phyloP scores from a whole-genome alignment of 2,113 vertebrate species.

The Misgurnus anguillicaudatus region DNA sequence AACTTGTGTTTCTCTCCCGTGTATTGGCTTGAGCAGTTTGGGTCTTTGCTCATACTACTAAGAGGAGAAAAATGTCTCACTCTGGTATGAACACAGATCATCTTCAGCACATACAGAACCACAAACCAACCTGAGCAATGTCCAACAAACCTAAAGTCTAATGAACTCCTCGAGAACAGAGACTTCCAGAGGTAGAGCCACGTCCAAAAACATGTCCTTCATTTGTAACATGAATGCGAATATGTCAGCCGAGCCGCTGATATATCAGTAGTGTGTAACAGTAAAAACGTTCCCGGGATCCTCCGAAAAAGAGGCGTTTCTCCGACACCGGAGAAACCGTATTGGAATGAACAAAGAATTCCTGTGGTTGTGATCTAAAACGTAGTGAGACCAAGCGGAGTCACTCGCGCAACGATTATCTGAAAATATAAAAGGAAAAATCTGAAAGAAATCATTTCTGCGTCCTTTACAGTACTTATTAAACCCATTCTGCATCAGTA shows the following conservation, averaged over 20 bases:
- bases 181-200: constrained; percentile 1
- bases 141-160: not conserved
- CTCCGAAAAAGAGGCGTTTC: constrained; percentile 26
- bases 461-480: constrained; percentile 58
- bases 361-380: constrained; percentile 32
- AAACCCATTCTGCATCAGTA: constrained; percentile 56
- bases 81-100: not conserved
- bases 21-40: not conserved
- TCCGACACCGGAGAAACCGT: constrained; percentile 25
- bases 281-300: constrained; percentile 26
- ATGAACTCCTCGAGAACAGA: not conserved
- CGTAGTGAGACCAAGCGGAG: constrained; percentile 19
- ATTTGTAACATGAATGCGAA: constrained; percentile 17
- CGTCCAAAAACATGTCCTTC: constrained; percentile 9
- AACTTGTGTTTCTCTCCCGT: constrained; percentile 13
- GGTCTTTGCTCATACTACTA: not conserved
- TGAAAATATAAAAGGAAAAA: constrained; percentile 21
- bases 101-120: constrained; percentile 4
- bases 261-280: constrained; percentile 53
- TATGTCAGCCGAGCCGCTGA: constrained; percentile 25
- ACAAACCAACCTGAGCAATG: constrained; percentile 31
- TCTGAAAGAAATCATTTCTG: constrained; percentile 37
- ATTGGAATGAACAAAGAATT: constrained; percentile 49
- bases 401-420: not conserved
- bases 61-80: constrained; percentile 1